Percentiles rank a stretch among this genome's conserved stretches.
phyloP scores from a whole-genome alignment of 2,113 vertebrate genomes.

The Leucopternis melanops region DNA sequence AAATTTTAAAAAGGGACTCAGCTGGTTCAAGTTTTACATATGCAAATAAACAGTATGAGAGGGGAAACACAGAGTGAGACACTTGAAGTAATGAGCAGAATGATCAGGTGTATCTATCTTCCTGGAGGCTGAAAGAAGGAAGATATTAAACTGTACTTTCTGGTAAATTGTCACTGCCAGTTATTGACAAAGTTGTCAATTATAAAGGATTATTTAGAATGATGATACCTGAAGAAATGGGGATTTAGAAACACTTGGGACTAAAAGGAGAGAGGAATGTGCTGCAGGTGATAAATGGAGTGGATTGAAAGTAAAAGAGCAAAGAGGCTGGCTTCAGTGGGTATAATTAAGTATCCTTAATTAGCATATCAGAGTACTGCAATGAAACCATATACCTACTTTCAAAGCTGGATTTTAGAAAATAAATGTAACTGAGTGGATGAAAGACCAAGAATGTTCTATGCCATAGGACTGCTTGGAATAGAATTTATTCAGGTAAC shows the following conservation, averaged over 20 bases:
- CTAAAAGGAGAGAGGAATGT: background rate
- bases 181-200: constrained; percentile 53
- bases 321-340: background rate
- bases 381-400: background rate
- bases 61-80: background rate
- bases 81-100: background rate
- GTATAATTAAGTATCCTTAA: constrained; percentile 20
- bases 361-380: background rate
- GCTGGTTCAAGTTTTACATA: background rate
- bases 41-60: background rate
- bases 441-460: background rate
- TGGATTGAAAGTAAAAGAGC: background rate
- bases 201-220: constrained; percentile 32
- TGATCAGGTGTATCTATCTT: constrained; percentile 17
- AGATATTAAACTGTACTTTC: constrained; percentile 36
- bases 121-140: background rate
- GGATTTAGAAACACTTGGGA: constrained; percentile 10
- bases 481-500: background rate
- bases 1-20: background rate
- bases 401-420: background rate
- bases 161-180: constrained; percentile 31
- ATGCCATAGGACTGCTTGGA: background rate
- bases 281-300: background rate
- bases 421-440: background rate
- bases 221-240: constrained; percentile 14